Base-by-base conservation (phyloP, 2,113 vertebrate species). In the Rhizomys pruinosus region DNA sequence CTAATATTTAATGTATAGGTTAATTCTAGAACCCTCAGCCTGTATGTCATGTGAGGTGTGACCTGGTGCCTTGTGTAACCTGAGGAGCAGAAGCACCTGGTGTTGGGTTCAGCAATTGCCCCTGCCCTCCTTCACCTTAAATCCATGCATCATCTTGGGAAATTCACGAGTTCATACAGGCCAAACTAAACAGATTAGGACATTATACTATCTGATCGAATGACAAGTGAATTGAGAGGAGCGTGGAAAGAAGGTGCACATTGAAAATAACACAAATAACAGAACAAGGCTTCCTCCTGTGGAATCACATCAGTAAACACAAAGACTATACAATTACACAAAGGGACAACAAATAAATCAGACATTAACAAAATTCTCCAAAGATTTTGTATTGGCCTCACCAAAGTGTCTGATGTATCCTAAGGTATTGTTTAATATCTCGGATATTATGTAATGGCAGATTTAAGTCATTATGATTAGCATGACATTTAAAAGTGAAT, bases 401-500 rank as follows among this genome's bases (percentile, higher is more conserved):
- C 20, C 27, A 17, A 61, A 68, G 37, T 13, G 19, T 61, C 9
- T n/a, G 37, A 25, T 39, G 13, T 29, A 20, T 7, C 64, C 32
- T 82, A 63, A 64, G 29, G 66, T 39, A 71, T 9, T 42, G 39
- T 72, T 72, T 55, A 74, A 16, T 42, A 27, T n/a, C 66, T 81
- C 84, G 74, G 52, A 61, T 44, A 72, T 57, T 66, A 72, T 80
- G n/a, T 52, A 79, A 73, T 71, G 37, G 27, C 7, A 39, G 8
- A 47, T 44, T 82, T 79, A 12, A 59, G 63, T 66, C 42, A n/a
- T 44, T 7, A 1, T 17, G 55, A 80, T 47, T 59, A 94, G 39
- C 44, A 47, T 72, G 87, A 63, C 37, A 87, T 44, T 94, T 66
- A 61, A 94, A 93, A 80, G 34, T 44, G 47, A 23, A 69, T 55